Conservation (phyloP, 2,113 vertebrate genomes). For the Apteryx owenii region DNA sequence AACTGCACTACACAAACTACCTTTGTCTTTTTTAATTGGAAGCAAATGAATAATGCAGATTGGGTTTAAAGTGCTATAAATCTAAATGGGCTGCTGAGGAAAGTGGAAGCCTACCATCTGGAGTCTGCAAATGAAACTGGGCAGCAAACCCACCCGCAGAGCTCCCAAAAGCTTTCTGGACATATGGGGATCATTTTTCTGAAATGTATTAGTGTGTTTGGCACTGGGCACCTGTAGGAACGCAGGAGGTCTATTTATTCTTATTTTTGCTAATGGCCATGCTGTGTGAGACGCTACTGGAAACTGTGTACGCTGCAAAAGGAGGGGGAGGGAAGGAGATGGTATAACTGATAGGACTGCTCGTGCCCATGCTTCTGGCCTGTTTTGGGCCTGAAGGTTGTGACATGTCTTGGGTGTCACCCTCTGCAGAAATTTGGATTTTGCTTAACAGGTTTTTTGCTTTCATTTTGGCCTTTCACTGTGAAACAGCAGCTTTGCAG, state of each 20-base stretch:
- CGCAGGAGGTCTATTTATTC: neutral
- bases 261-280: neutral
- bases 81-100: neutral
- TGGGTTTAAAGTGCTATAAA: neutral
- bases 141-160: neutral
- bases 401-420: neutral
- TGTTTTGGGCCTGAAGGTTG: neutral
- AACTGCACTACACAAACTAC: neutral
- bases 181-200: neutral
- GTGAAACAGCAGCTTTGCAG: neutral
- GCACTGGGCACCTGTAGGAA: neutral
- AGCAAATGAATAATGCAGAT: neutral
- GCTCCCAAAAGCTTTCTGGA: neutral
- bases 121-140: neutral
- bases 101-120: neutral
- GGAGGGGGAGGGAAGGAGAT: neutral
- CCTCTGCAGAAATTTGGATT: neutral
- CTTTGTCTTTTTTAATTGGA: neutral
- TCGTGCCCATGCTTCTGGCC: neutral
- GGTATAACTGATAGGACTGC: neutral
- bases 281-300: fast-evolving
- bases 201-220: neutral
- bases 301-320: neutral
- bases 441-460: neutral
- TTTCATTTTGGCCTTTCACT: neutral